Evolutionary conservation across 1,140 invertebrate genomes (phyloP).

Genomic region (Agrilus planipennis): DNA sequence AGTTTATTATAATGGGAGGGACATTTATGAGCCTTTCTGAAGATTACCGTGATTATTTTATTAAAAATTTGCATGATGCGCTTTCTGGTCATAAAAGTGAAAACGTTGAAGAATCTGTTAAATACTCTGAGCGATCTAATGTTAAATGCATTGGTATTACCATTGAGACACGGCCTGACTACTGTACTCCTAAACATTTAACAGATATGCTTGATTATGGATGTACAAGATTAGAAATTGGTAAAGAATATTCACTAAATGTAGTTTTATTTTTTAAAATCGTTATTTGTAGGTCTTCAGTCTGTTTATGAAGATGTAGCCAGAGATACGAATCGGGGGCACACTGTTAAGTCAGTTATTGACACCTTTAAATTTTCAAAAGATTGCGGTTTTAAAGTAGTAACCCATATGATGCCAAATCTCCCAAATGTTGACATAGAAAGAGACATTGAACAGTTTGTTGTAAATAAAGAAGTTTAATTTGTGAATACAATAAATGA

Average conservation of each 20-base stretch:
- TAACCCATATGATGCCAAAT: constrained; percentile 99
- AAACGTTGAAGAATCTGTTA: constrained; percentile 88
- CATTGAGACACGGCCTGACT: constrained; percentile 98
- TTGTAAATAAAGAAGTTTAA: constrained; percentile 50
- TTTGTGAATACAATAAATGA: no score
- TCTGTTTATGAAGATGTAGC: constrained; percentile 98
- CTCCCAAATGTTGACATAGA: constrained; percentile 96
- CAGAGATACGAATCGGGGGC: constrained; percentile 91
- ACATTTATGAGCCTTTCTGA: constrained; percentile 98
- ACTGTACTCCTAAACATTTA: constrained; percentile 93
- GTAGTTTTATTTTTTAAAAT: background rate
- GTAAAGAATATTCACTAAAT: constrained; percentile 13
- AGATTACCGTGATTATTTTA: constrained; percentile 97
- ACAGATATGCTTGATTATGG: constrained; percentile 96
- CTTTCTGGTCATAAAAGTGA: constrained; percentile 88
- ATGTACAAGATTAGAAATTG: constrained; percentile 47
- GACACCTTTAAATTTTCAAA: constrained; percentile 96
- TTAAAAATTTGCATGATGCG: constrained; percentile 96
- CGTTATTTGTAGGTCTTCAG: constrained; percentile 63
- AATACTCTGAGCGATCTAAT: constrained; percentile 85
- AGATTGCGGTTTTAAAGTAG: constrained; percentile 98
- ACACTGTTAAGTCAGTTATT: constrained; percentile 87
- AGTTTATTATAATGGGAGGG: constrained; percentile 99
- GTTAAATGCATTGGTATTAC: constrained; percentile 99
- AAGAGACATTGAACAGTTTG: constrained; percentile 90